A percentile compares a stretch with the other conserved stretches of the same genome.
Evolutionary conservation across 2,888 invertebrate species (phyloP).

Genomic region (Hemithea aestivaria): DNA sequence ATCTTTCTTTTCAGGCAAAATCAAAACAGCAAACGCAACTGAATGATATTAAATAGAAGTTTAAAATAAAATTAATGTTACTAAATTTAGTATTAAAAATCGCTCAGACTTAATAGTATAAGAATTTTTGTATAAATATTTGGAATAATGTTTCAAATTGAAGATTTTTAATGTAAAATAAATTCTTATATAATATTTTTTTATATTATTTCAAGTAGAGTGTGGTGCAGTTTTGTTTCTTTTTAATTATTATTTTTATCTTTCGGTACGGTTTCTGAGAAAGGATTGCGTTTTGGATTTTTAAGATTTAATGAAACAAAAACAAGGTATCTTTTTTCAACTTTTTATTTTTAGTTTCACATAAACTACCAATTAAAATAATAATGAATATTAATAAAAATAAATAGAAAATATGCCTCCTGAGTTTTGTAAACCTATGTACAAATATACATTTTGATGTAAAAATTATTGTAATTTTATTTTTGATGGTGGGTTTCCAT

Average conservation of each 20-base stretch:
- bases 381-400: constrained; percentile 51
- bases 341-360: constrained; percentile 53
- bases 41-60: not conserved
- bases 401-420: constrained; percentile 71
- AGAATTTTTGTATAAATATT: too few relatives aligned
- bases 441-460: constrained; percentile 65
- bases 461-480: constrained; percentile 24
- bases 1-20: constrained; percentile 47
- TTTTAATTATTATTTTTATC: too few relatives aligned
- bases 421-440: constrained; percentile 58
- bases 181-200: too few relatives aligned
- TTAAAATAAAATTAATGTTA: too few relatives aligned
- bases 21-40: constrained; percentile 30
- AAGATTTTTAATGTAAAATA: too few relatives aligned
- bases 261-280: too few relatives aligned
- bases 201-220: too few relatives aligned
- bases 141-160: too few relatives aligned
- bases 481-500: constrained; percentile 44
- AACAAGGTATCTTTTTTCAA: constrained; percentile 31
- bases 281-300: constrained; percentile 2
- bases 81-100: constrained; percentile 14
- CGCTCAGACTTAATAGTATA: constrained; percentile 3
- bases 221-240: too few relatives aligned
- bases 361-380: constrained; percentile 55
- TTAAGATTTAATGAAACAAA: constrained; percentile 29